Evolutionary conservation across 2,888 invertebrate genomes (phyloP), one percentile per base, ranked within the genome.

Genomic region (Empis stercorea): DNA sequence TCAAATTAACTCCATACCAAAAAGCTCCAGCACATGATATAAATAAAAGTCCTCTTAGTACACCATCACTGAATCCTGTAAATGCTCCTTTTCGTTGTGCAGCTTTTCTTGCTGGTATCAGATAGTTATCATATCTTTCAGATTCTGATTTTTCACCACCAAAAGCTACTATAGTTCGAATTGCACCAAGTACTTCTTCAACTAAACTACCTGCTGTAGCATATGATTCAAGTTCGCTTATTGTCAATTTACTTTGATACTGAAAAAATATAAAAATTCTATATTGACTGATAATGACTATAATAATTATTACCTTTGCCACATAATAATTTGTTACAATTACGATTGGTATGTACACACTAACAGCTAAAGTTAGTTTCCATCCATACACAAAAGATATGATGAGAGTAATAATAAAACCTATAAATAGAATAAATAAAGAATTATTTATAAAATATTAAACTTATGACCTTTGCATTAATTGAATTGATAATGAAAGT

Each of bases 341-440:
- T 37, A 88, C 75, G 32, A 88, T 62, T 0, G 91, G 91, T 11
- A 85, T 78, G 48, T 84, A 79, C 14, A 81, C 76, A 49, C 88
- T 66, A 47, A 88, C 80, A 38, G 88, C 81, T 27, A 87, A 68
- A 0, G 91, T 87, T 47, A 92, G 68, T 61, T 87, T 79, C 89
- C 89, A 91, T 44, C 88, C 88, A 59, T 84, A 83, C 1, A 73
- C 63, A 59, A 91, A 79, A 1, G 87, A 84, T 41, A 84, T 76
- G 4, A 55, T 47, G 0, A 64, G 54, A n/a, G 58, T 56, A 4
- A 63, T 52, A 4, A 56, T 4, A n/a, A 59, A 55, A 34, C 59
- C 57, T 2, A 79, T 75, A 52, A 80, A 69, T 52, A 84, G 72
- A n/a, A n/a, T n/a, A n/a, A n/a, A n/a, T n/a, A n/a, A n/a, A n/a